phyloP scores from a whole-genome alignment of 2,797 vertebrate genomes.

The Diceros bicornis region DNA sequence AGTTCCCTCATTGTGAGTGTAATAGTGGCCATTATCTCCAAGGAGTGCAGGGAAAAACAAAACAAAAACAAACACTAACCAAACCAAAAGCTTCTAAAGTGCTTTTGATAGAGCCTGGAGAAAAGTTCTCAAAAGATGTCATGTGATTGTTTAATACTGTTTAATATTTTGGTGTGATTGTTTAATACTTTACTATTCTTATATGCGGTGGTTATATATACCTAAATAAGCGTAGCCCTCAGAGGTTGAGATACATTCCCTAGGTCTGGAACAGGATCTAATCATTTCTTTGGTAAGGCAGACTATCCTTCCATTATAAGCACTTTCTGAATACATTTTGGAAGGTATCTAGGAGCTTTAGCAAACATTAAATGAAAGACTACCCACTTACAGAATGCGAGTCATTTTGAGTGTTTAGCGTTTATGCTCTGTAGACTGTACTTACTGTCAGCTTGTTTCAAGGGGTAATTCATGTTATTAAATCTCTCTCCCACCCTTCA shows the following conservation, averaged over 20 bases:
- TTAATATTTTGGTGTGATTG: background rate
- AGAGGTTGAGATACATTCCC: background rate
- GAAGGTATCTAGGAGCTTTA: background rate
- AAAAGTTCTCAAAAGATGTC: background rate
- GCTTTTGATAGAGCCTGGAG: background rate
- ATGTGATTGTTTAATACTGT: background rate
- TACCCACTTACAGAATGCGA: background rate
- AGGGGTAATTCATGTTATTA: background rate
- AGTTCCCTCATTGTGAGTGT: background rate
- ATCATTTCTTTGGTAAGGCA: background rate
- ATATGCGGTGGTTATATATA: background rate
- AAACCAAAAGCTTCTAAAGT: background rate
- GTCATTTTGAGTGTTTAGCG: background rate
- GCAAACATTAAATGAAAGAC: background rate
- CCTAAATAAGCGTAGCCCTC: background rate
- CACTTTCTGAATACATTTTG: background rate
- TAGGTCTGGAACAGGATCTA: background rate
- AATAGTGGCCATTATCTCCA: background rate
- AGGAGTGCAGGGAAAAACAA: background rate
- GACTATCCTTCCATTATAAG: background rate
- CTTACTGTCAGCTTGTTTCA: constrained; percentile 38
- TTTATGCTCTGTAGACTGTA: background rate
- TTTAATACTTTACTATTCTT: background rate
- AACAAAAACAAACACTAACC: background rate
- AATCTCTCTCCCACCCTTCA: background rate